A percentile compares a stretch with the other conserved stretches of the same genome.
Evolutionary conservation across 2,888 invertebrate genomes (phyloP).

Genomic region (Dicycla oo): DNA sequence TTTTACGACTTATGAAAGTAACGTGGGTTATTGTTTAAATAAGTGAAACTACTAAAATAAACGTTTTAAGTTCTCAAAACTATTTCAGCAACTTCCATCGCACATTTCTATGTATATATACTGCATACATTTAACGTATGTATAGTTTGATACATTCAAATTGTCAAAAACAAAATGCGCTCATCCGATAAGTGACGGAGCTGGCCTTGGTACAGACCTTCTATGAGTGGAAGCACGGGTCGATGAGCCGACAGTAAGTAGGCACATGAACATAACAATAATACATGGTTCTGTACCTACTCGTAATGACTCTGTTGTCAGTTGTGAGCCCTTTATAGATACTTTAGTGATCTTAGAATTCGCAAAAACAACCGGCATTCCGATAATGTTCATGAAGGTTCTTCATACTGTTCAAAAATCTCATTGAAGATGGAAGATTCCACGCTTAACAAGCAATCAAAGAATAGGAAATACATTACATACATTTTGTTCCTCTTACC

Average conservation of each 20-base stretch:
- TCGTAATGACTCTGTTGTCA: background rate
- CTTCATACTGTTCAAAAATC: background rate
- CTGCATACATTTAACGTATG: background rate
- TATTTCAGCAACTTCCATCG: background rate
- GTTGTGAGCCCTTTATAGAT: too few relatives aligned
- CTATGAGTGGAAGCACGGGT: constrained; percentile 69
- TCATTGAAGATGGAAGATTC: background rate
- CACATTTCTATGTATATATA: background rate
- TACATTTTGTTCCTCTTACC: background rate
- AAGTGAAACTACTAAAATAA: background rate
- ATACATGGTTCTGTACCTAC: background rate
- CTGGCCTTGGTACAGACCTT: constrained; percentile 76
- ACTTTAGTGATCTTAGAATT: background rate
- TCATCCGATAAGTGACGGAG: constrained; percentile 3
- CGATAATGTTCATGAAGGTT: background rate
- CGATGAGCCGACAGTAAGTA: constrained; percentile 52
- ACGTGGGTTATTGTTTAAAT: background rate
- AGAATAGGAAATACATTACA: background rate
- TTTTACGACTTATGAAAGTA: background rate
- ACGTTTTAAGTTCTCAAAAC: background rate
- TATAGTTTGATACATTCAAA: constrained; percentile 13
- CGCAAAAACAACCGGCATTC: background rate
- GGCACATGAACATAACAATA: constrained; percentile 13
- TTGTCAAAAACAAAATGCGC: constrained; percentile 32
- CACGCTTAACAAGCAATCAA: background rate